Conservation (phyloP, 2,888 invertebrate species). For the Muschampia staudingeri region DNA sequence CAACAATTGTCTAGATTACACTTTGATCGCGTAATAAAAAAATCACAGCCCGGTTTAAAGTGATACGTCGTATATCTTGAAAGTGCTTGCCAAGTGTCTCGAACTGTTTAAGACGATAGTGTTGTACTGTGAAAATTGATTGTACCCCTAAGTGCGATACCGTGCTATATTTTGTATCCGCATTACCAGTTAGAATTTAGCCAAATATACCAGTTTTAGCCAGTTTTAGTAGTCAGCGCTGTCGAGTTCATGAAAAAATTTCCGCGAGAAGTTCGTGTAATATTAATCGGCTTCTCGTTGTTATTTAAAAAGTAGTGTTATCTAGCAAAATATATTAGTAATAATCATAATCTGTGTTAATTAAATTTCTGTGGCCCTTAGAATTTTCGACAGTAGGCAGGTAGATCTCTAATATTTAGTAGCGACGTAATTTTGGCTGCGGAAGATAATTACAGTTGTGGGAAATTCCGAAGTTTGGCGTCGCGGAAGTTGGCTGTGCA, state of each 20-base stretch:
- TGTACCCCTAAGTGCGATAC: constrained; percentile 77
- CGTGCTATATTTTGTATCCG: constrained; percentile 62
- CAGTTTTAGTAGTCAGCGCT: constrained; percentile 39
- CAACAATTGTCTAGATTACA: constrained; percentile 63
- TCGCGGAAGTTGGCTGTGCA: constrained; percentile 84
- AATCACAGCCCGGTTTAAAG: constrained; percentile 33
- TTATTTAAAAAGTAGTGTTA: background rate
- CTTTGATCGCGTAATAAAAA: constrained; percentile 20
- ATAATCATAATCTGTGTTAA: background rate
- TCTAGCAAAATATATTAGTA: constrained; percentile 11
- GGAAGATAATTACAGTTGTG: constrained; percentile 69
- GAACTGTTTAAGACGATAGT: constrained; percentile 74
- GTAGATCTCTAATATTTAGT: background rate
- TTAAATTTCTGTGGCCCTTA: constrained; percentile 18
- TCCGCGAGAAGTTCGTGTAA: constrained; percentile 58
- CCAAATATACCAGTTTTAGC: constrained; percentile 40
- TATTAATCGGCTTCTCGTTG: constrained; percentile 28
- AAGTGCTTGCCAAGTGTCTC: constrained; percentile 80
- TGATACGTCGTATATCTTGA: constrained; percentile 70
- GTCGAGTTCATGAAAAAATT: constrained; percentile 76
- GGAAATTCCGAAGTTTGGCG: constrained; percentile 79
- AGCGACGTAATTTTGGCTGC: constrained; percentile 45
- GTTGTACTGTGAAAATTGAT: constrained; percentile 83
- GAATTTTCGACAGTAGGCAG: constrained; percentile 38
- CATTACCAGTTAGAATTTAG: constrained; percentile 64